phyloP scores from a whole-genome alignment of 1,140 invertebrate genomes.

The Trigoniulus corallinus region DNA sequence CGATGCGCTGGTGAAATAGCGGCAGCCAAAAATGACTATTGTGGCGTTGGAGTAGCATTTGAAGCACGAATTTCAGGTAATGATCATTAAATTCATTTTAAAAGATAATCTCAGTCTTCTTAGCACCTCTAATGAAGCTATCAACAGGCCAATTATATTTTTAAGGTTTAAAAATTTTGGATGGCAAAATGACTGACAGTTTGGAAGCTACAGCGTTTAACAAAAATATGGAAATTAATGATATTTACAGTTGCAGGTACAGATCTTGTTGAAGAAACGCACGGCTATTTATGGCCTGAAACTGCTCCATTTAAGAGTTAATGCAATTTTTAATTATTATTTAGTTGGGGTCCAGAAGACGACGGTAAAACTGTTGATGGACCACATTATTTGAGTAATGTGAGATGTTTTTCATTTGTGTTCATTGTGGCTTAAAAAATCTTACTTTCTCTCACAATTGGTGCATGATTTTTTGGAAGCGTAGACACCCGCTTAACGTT shows the following conservation, averaged over 20 bases:
- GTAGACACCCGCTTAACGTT: no score
- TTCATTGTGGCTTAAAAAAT: background rate
- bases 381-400: constrained; percentile 37
- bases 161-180: constrained; percentile 25
- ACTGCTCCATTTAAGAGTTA: background rate
- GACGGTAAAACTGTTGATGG: constrained; percentile 98
- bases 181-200: constrained; percentile 29
- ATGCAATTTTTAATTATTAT: constrained; percentile 6
- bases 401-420: background rate
- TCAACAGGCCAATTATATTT: no score
- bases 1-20: constrained; percentile 89
- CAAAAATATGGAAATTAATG: constrained; percentile 25
- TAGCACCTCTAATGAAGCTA: no score
- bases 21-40: constrained; percentile 80
- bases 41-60: constrained; percentile 83
- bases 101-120: background rate
- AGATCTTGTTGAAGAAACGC: background rate
- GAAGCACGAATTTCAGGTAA: constrained; percentile 82
- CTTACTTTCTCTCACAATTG: background rate
- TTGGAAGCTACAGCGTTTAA: constrained; percentile 28
- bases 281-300: background rate
- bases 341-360: constrained; percentile 90
- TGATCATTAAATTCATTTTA: constrained; percentile 10
- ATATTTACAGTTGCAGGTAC: constrained; percentile 20
- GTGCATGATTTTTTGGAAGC: no score